Percentiles rank a stretch among this genome's conserved stretches.
These are phyloP conservation scores for Campylorhamphus procurvoides DNA, from an alignment of 2,113 vertebrate genomes.

Conservation along the genomic window DNA sequence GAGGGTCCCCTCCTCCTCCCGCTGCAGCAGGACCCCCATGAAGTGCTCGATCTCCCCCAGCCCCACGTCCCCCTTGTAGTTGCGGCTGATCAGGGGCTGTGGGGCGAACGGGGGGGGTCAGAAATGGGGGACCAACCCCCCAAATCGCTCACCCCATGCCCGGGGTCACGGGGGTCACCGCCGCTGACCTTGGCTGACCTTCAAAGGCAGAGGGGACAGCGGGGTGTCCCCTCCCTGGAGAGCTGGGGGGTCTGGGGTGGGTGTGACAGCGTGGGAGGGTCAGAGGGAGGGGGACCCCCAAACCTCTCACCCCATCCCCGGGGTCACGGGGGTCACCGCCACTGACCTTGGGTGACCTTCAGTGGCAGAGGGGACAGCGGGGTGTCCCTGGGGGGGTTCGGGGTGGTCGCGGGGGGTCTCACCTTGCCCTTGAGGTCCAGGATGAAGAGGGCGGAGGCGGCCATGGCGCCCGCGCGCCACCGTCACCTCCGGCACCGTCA, in stretches of 20 bases:
- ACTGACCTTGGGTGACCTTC: neutral
- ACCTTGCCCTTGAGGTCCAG: neutral
- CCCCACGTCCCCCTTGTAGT: constrained; percentile 91
- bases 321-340: neutral
- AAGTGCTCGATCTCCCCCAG: constrained; percentile 91
- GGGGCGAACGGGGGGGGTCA: accelerated
- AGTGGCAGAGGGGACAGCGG: accelerated
- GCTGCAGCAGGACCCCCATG: constrained; percentile 86
- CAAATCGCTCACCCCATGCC: neutral
- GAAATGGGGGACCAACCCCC: too few species aligned
- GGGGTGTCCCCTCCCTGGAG: too few species aligned
- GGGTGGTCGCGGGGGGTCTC: neutral
- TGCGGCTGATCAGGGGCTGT: constrained; percentile 91
- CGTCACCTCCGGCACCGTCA: too few species aligned
- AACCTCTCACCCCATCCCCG: neutral
- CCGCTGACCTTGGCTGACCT: neutral
- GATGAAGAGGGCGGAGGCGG: neutral
- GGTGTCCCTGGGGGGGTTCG: neutral
- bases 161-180: neutral
- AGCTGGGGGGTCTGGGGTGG: neutral
- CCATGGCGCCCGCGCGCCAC: neutral
- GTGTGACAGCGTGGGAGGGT: too few species aligned
- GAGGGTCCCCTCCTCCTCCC: constrained; percentile 86
- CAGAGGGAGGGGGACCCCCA: neutral
- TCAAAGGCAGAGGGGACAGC: too few species aligned